Conservation (phyloP, 2,797 vertebrate species). For the Lepilemur ruficaudatus region DNA sequence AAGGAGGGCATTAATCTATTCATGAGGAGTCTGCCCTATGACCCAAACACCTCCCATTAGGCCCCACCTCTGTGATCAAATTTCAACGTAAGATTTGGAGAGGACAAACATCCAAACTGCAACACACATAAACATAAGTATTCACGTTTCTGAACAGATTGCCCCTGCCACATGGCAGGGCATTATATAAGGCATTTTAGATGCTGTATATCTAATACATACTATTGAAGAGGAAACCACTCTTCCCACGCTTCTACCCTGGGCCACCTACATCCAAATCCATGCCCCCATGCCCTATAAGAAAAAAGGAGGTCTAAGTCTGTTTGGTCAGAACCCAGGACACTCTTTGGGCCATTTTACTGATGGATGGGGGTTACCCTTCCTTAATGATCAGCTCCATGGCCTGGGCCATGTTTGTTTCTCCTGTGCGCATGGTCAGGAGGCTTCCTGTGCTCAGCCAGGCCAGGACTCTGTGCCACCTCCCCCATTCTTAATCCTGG, state of each 20-base stretch:
- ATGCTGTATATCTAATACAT: not conserved
- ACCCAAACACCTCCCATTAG: not conserved
- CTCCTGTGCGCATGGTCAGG: not conserved
- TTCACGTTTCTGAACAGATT: not conserved
- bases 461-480: not conserved
- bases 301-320: not conserved
- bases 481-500: not conserved
- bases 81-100: not conserved
- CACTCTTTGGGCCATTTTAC: not conserved
- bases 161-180: not conserved
- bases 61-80: not conserved
- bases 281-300: not conserved
- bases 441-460: not conserved
- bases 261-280: not conserved
- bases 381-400: not conserved
- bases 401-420: not conserved
- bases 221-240: not conserved
- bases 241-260: not conserved
- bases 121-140: not conserved
- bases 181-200: not conserved
- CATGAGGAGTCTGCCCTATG: not conserved
- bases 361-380: not conserved
- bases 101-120: not conserved
- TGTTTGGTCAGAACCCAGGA: not conserved
- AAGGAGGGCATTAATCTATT: not conserved